A percentile compares a stretch with the other conserved stretches of the same genome.
These are phyloP conservation scores for Coluber constrictor DNA, from an alignment of 2,797 vertebrate genomes.

Conservation along the genomic window DNA sequence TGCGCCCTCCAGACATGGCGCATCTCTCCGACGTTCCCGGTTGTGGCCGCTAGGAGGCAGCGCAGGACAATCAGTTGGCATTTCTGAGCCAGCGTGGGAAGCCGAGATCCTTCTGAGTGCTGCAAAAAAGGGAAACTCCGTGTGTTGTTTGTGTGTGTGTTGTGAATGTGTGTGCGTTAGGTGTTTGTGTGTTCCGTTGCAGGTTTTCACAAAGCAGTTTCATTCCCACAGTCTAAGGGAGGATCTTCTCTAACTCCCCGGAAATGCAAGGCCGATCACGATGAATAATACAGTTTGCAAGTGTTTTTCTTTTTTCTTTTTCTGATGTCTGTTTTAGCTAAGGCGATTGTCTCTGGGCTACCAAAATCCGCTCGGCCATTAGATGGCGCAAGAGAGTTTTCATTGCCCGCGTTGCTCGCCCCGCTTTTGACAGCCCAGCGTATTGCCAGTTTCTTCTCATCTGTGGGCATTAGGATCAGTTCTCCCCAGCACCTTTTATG, in stretches of 20 bases:
- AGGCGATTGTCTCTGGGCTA: neutral
- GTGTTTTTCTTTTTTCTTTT: neutral
- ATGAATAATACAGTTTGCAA: neutral
- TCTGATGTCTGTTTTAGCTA: neutral
- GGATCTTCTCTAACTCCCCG: neutral
- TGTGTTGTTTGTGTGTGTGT: fast-evolving
- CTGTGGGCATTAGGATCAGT: neutral
- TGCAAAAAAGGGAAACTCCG: neutral
- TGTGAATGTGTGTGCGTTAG: neutral
- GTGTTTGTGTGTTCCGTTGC: neutral
- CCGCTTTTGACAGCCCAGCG: neutral
- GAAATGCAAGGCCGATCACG: neutral
- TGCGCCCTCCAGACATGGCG: too few relatives aligned
- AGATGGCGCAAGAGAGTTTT: neutral
- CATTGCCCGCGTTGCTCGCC: neutral
- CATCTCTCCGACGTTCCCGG: neutral
- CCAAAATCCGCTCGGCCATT: neutral
- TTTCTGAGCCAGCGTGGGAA: neutral
- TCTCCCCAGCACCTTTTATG: neutral
- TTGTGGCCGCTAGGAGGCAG: constrained; percentile 58
- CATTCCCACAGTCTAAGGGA: constrained; percentile 38
- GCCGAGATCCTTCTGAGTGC: neutral
- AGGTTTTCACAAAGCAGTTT: constrained; percentile 8
- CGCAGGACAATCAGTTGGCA: constrained; percentile 51
- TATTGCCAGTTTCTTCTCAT: neutral